phyloP scores from a whole-genome alignment of 2,113 vertebrate species.

The Fukomys damarensis region DNA sequence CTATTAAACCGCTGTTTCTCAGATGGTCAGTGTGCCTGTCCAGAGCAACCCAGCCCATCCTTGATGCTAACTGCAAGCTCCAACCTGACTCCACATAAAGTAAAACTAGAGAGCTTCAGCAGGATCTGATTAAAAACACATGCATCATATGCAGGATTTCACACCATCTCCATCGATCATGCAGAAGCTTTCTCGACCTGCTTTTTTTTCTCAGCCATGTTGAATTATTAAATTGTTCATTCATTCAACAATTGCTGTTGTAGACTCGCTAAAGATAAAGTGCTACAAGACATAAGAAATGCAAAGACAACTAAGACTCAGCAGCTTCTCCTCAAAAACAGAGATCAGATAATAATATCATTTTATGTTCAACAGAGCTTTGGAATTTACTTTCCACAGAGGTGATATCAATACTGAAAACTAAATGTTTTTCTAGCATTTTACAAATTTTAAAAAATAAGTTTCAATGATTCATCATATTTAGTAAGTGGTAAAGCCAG shows the following conservation, averaged over 20 bases:
- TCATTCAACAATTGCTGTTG: background rate
- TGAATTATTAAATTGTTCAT: background rate
- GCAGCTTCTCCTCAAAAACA: background rate
- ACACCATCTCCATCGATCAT: background rate
- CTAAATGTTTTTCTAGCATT: background rate
- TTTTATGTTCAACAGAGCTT: background rate
- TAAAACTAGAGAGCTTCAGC: background rate
- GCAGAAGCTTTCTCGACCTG: background rate
- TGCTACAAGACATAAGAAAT: background rate
- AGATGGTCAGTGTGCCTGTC: background rate
- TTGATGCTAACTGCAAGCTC: background rate
- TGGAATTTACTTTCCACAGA: background rate
- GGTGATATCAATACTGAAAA: background rate
- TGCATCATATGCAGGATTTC: background rate
- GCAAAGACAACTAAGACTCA: background rate
- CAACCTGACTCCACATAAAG: background rate
- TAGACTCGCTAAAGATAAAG: background rate
- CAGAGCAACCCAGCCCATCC: background rate
- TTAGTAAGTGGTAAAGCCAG: background rate
- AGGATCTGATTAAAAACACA: background rate
- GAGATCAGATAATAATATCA: background rate
- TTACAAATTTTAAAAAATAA: background rate
- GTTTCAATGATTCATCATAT: background rate
- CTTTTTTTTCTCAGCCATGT: background rate
- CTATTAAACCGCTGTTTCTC: background rate